Evolutionary conservation across 2,888 invertebrate genomes (phyloP), one percentile per base, ranked within the genome.

Genomic region (Drosophila longiperda): DNA sequence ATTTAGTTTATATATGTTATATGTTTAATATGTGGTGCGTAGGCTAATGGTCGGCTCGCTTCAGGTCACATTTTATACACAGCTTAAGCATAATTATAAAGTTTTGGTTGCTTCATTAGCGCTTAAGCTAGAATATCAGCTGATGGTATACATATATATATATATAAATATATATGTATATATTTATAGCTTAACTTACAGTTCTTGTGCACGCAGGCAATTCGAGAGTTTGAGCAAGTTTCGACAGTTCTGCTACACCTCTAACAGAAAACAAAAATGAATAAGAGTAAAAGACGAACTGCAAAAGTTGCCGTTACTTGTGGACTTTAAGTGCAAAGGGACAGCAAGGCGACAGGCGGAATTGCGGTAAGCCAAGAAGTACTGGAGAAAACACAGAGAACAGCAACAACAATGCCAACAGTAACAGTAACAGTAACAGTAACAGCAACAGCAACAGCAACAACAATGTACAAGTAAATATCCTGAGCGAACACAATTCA

Each of bases 401-500:
- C 15, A 40, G 29, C n/a, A 57, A 17, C 36, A 36, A 36, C n/a
- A 55, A 36, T 11, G n/a, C 34, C 36, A 55, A 40, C 29, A 29
- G 23, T 32, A 29, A 66, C 38, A 55, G 12, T 3, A 53, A 11
- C 32, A 52, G 5, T 6, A 54, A 23, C n/a, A 29, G 20, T 1
- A 53, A 36, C 36, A 29, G 6, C 15, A 54, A 23, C 34, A 54
- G 15, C 4, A 55, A 42, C 32, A 42, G 11, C 57, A 32, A 42
- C 32, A 29, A 60, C 38, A 66, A 66, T 62, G 64, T 61, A 69
- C 67, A 83, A 87, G 84, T 78, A 77, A 90, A 88, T 88, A 85
- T 82, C 80, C 82, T 64, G 73, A 83, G 75, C 78, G 80, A 83
- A 86, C 89, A 90, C 90, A 86, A 90, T 86, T 86, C 85, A 86